A percentile compares a stretch with the other conserved stretches of the same genome.
phyloP scores from a whole-genome alignment of 2,797 vertebrate species.

The Sebastes melanostomus region DNA sequence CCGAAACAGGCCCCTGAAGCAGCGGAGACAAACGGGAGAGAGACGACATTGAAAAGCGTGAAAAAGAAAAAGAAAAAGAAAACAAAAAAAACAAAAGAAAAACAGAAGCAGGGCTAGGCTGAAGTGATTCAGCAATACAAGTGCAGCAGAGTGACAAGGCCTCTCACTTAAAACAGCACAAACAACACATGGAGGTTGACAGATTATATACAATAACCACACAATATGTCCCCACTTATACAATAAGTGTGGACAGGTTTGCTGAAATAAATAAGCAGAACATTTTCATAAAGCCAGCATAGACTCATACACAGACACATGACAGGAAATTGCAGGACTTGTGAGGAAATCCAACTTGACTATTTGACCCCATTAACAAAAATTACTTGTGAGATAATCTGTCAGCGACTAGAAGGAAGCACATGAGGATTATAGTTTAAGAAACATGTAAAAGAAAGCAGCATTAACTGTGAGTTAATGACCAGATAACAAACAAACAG shows the following conservation, averaged over 20 bases:
- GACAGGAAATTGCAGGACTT: background rate
- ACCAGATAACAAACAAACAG: background rate
- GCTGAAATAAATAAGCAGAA: slow-evolving; percentile 32
- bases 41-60: slow-evolving; percentile 72
- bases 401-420: background rate
- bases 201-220: background rate
- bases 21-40: slow-evolving; percentile 80
- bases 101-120: slow-evolving; percentile 33
- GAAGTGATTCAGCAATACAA: background rate
- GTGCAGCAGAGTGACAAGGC: slow-evolving; percentile 13
- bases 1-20: slow-evolving; percentile 90
- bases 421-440: background rate
- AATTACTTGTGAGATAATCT: background rate
- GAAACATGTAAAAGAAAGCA: no score
- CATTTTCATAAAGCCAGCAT: background rate
- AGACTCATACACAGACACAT: background rate
- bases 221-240: no score
- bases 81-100: background rate
- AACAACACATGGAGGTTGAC: slow-evolving; percentile 8
- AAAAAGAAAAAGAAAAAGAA: slow-evolving; percentile 15
- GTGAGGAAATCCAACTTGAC: background rate
- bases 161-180: background rate
- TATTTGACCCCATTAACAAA: background rate
- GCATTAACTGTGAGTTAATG: no score
- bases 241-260: background rate